Percentiles rank a stretch among this genome's conserved stretches.
Evolutionary conservation across 2,797 vertebrate genomes (phyloP).

Genomic region (Hypotaenidia okinawae): DNA sequence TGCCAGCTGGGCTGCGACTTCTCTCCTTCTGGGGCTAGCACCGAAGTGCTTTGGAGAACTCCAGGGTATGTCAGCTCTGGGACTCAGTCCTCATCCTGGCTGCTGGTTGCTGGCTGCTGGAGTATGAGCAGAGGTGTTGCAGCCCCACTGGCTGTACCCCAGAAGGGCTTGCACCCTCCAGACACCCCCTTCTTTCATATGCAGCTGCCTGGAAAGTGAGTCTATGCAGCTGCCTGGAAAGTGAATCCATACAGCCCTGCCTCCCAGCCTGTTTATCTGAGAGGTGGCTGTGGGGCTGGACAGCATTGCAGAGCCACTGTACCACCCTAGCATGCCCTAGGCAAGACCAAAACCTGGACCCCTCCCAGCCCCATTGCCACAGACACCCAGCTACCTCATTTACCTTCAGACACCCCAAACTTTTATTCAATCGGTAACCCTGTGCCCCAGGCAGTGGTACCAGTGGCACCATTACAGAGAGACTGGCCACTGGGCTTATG

Average conservation of each 20-base stretch:
- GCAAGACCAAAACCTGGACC: background rate
- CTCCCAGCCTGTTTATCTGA: background rate
- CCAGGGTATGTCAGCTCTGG: background rate
- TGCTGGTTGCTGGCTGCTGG: background rate
- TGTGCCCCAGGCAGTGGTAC: constrained; percentile 7
- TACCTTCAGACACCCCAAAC: background rate
- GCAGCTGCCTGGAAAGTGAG: background rate
- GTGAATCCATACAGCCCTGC: background rate
- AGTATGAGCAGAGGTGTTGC: background rate
- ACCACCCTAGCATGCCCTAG: background rate
- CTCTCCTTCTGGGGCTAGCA: background rate
- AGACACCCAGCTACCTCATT: background rate
- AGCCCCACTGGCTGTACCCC: background rate
- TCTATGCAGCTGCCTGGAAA: background rate
- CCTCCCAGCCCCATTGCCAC: background rate
- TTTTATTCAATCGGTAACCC: constrained; percentile 4
- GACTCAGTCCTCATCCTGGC: background rate
- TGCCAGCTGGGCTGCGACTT: background rate
- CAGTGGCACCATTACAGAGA: background rate
- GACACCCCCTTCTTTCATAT: background rate
- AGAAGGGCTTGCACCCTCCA: background rate
- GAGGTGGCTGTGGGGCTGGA: background rate
- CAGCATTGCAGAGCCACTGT: background rate
- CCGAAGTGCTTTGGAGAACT: background rate
- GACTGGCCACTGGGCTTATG: background rate